A percentile compares a stretch with the other conserved stretches of the same genome.
phyloP scores from a whole-genome alignment of 2,113 vertebrate species.

The Forbesichthys papilliferus region DNA sequence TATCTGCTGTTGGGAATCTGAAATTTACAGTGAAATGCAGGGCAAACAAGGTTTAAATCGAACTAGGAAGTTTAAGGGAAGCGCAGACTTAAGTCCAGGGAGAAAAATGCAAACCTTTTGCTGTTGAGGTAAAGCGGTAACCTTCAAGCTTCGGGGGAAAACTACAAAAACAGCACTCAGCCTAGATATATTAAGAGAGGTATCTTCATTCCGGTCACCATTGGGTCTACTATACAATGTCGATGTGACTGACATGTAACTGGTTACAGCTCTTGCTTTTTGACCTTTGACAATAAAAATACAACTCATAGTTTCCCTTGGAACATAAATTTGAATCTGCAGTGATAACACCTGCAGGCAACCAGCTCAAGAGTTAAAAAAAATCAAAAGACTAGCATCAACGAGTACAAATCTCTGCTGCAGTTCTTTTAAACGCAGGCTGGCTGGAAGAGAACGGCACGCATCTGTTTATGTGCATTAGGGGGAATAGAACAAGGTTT shows the following conservation, averaged over 20 bases:
- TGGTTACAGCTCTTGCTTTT: too few species aligned
- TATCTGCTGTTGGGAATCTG: slow-evolving; percentile 44
- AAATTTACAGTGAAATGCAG: neutral
- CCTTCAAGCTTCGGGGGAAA: neutral
- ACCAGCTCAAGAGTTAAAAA: neutral
- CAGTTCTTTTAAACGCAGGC: slow-evolving; percentile 48
- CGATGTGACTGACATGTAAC: too few species aligned
- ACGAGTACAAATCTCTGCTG: slow-evolving; percentile 6
- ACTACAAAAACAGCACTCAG: neutral
- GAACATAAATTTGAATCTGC: too few species aligned
- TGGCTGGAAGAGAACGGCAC: neutral
- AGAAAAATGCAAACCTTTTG: neutral
- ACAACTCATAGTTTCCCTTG: too few species aligned
- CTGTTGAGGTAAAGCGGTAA: neutral
- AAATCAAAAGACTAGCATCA: slow-evolving; percentile 2
- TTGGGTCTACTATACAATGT: too few species aligned
- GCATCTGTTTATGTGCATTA: neutral
- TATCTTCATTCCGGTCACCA: too few species aligned
- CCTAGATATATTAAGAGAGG: neutral
- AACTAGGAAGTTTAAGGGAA: too few species aligned
- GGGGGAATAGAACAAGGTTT: slow-evolving; percentile 32
- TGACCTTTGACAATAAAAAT: too few species aligned
- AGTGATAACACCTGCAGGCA: neutral
- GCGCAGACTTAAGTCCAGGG: too few species aligned
- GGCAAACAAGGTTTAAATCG: too few species aligned